These are phyloP conservation scores for Adelphocoris suturalis DNA, from an alignment of 2,888 invertebrate genomes.

Conservation along the genomic window DNA sequence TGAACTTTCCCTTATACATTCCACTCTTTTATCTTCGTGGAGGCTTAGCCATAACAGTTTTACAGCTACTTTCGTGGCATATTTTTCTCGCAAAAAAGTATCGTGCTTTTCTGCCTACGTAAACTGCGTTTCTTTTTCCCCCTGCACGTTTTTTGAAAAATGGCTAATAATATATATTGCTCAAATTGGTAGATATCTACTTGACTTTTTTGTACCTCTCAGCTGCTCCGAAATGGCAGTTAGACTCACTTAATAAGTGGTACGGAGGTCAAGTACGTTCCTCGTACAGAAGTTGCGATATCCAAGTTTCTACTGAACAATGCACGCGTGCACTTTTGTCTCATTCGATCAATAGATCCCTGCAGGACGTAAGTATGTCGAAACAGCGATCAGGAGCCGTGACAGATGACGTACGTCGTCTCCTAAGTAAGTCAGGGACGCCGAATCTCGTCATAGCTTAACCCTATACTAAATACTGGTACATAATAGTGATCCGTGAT, in stretches of 20 bases:
- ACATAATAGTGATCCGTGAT: not conserved
- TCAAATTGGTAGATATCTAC: too few relatives aligned
- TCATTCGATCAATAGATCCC: not conserved
- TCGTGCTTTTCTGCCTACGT: too few relatives aligned
- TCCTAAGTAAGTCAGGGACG: constrained; percentile 4
- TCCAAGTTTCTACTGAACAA: not conserved
- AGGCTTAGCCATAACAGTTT: too few relatives aligned
- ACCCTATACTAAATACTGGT: not conserved
- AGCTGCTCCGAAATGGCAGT: not conserved
- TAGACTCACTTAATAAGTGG: not conserved
- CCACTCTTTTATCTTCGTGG: too few relatives aligned
- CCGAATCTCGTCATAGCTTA: constrained; percentile 3
- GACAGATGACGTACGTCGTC: not conserved
- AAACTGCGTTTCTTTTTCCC: too few relatives aligned
- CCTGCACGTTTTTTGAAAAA: too few relatives aligned
- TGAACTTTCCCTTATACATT: too few relatives aligned
- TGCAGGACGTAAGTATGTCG: not conserved
- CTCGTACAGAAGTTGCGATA: not conserved
- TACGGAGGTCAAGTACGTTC: not conserved
- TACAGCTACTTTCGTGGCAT: too few relatives aligned
- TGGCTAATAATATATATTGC: too few relatives aligned
- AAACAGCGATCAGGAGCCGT: not conserved
- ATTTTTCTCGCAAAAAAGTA: too few relatives aligned
- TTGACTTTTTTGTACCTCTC: too few relatives aligned
- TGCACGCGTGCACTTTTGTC: not conserved